These are phyloP conservation scores for Mayetiola destructor DNA, from an alignment of 2,888 invertebrate species.

Conservation along the genomic window DNA sequence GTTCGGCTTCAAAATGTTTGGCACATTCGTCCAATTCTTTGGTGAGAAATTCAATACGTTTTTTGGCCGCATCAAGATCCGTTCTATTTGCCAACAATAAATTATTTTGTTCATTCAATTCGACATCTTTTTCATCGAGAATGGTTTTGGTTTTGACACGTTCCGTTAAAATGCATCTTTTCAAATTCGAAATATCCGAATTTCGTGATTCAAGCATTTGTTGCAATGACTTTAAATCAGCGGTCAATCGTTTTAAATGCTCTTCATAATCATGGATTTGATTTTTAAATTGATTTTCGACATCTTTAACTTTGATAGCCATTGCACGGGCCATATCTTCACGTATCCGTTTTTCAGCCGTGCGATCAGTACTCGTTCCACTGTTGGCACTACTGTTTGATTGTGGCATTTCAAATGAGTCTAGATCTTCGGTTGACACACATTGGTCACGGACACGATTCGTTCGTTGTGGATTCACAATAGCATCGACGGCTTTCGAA, in stretches of 20 bases:
- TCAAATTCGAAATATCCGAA: slow-evolving; percentile 30
- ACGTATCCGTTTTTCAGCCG: slow-evolving; percentile 37
- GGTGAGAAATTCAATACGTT: slow-evolving; percentile 29
- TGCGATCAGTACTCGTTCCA: slow-evolving; percentile 20
- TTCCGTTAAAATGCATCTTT: slow-evolving; percentile 31
- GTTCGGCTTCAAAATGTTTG: slow-evolving; percentile 34
- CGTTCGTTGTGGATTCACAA: neutral
- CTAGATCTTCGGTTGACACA: slow-evolving; percentile 26
- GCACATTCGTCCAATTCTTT: slow-evolving; percentile 29
- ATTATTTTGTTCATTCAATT: slow-evolving; percentile 17
- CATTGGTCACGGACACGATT: slow-evolving; percentile 22
- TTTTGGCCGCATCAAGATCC: slow-evolving; percentile 35
- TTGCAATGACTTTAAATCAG: slow-evolving; percentile 26
- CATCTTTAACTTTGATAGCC: slow-evolving; percentile 44
- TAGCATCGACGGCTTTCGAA: neutral
- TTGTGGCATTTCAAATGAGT: neutral
- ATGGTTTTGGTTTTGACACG: slow-evolving; percentile 29
- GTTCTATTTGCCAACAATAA: slow-evolving; percentile 18
- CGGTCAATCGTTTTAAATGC: slow-evolving; percentile 23
- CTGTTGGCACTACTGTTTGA: neutral
- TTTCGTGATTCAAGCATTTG: slow-evolving; percentile 27
- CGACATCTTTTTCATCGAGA: slow-evolving; percentile 24
- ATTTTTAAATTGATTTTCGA: slow-evolving; percentile 37
- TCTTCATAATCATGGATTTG: slow-evolving; percentile 32
- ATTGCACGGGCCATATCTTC: slow-evolving; percentile 54